phyloP scores from a whole-genome alignment of 2,113 vertebrate genomes.

The Strigops habroptila region DNA sequence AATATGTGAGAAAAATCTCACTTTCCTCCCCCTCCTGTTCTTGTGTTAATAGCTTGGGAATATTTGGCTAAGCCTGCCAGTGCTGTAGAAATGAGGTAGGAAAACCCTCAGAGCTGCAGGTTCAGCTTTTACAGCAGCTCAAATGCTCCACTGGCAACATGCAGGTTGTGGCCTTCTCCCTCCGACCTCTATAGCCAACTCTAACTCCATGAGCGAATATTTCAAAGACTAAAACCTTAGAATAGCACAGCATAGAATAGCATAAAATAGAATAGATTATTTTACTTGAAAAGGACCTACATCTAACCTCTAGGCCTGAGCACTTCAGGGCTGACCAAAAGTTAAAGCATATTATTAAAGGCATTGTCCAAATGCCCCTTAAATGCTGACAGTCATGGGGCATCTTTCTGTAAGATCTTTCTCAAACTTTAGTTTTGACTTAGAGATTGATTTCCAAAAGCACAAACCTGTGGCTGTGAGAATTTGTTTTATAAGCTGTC shows the following conservation, averaged over 20 bases:
- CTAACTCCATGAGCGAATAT: neutral
- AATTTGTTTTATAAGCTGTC: constrained; percentile 41
- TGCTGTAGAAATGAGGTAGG: neutral
- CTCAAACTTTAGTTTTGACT: neutral
- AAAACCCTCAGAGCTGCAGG: neutral
- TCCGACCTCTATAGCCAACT: fast-evolving
- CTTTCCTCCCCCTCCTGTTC: neutral
- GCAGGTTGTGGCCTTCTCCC: neutral
- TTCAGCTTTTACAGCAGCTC: neutral
- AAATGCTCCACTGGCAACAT: fast-evolving
- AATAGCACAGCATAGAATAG: too few relatives aligned
- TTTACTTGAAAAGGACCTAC: neutral
- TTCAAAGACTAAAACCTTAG: neutral
- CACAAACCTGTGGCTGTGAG: constrained; percentile 12
- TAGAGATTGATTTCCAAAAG: neutral
- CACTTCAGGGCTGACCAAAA: neutral
- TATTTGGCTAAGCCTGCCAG: neutral
- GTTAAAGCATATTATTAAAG: neutral
- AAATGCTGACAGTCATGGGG: neutral
- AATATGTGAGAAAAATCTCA: constrained; percentile 14
- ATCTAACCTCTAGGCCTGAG: neutral
- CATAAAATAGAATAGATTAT: neutral
- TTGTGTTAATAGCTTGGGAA: neutral
- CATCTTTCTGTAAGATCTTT: neutral
- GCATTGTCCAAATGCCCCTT: fast-evolving